phyloP scores from a whole-genome alignment of 1,140 invertebrate genomes.

The Musca domestica region DNA sequence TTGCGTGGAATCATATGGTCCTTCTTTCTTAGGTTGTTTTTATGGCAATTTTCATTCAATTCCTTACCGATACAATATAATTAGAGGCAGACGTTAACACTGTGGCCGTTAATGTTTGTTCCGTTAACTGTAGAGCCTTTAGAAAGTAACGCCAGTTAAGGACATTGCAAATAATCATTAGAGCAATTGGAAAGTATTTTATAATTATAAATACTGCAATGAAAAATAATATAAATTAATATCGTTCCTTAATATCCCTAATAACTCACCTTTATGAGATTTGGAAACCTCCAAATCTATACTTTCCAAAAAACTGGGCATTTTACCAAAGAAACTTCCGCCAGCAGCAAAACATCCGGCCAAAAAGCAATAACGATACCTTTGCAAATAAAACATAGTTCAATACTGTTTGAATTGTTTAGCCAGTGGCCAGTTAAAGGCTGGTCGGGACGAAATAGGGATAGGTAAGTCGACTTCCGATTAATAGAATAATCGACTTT shows the following conservation, averaged over 20 bases:
- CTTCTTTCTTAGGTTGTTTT: too few species aligned
- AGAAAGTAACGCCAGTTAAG: constrained; percentile 60
- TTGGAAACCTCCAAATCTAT: background rate
- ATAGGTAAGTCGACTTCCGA: too few species aligned
- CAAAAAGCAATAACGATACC: constrained; percentile 41
- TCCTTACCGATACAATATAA: constrained; percentile 60
- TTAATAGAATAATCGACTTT: too few species aligned
- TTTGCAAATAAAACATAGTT: background rate
- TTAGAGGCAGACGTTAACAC: constrained; percentile 59
- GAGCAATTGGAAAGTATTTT: constrained; percentile 39
- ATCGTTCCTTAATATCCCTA: too few species aligned
- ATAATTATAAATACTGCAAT: constrained; percentile 31
- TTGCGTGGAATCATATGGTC: too few species aligned
- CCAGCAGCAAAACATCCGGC: constrained; percentile 45
- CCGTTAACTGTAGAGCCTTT: constrained; percentile 57
- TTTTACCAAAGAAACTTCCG: constrained; percentile 47
- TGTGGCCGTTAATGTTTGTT: constrained; percentile 59
- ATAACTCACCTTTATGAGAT: too few species aligned
- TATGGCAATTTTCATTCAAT: too few species aligned
- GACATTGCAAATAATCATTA: constrained; percentile 60
- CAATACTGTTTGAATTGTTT: too few species aligned
- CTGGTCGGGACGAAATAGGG: too few species aligned
- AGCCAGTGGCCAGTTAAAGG: too few species aligned
- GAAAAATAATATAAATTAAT: background rate
- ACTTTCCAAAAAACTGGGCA: constrained; percentile 35